Conservation (phyloP, 2,888 invertebrate genomes). For the Drosophila colorata region DNA sequence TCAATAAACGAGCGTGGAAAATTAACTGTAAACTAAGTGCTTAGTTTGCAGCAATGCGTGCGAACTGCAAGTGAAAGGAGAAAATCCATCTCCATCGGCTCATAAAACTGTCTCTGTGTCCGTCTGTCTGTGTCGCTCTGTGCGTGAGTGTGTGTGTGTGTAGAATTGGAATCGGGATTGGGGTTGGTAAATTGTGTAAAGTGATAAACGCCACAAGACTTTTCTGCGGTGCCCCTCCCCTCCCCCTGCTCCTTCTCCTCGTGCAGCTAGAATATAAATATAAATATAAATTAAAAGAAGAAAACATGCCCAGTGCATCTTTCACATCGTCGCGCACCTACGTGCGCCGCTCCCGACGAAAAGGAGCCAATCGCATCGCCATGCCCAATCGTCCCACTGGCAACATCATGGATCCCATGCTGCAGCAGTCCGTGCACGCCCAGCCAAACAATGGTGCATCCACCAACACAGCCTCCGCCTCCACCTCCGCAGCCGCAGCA, state of each 20-base stretch:
- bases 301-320: conserved; percentile 94
- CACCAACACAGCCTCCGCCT: conserved; percentile 33
- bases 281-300: neutral
- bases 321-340: conserved; percentile 96
- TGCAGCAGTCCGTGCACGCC: conserved; percentile 87
- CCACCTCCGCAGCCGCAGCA: conserved; percentile 21
- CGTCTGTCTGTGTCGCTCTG: conserved; percentile 35
- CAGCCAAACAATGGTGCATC: conserved; percentile 46
- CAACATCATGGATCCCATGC: conserved; percentile 89
- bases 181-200: conserved; percentile 78
- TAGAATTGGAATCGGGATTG: conserved; percentile 55
- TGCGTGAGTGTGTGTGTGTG: conserved; percentile 48
- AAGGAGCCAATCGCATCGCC: conserved; percentile 93
- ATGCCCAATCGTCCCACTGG: conserved; percentile 85
- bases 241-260: conserved; percentile 1
- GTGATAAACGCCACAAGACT: conserved; percentile 44
- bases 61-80: conserved; percentile 61
- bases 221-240: conserved; percentile 4
- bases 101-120: conserved; percentile 37
- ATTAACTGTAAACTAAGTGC: conserved; percentile 27
- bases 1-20: conserved; percentile 27
- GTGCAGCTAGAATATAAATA: neutral
- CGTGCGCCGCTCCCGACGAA: conserved; percentile 95
- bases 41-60: conserved; percentile 30
- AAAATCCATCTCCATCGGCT: conserved; percentile 43